Conservation (phyloP, 2,888 invertebrate genomes). For the Andrena flavipes region DNA sequence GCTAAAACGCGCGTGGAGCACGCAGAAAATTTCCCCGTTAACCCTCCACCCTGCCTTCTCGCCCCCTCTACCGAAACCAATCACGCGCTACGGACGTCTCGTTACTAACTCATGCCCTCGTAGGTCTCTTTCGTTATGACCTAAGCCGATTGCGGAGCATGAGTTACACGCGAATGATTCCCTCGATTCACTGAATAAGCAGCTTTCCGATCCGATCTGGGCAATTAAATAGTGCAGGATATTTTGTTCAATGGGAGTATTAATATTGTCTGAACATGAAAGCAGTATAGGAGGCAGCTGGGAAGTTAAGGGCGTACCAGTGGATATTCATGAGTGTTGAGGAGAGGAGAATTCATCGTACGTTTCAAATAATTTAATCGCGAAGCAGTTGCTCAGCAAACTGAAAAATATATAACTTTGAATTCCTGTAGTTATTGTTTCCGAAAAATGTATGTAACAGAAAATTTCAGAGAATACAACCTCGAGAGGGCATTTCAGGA, state of each 20-base stretch:
- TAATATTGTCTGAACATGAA: neutral
- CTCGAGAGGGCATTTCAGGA: no score
- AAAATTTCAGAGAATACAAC: neutral
- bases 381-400: no score
- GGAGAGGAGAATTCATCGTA: no score
- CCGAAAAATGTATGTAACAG: no score
- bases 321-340: no score
- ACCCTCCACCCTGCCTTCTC: neutral
- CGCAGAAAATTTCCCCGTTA: constrained; percentile 38
- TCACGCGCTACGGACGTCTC: constrained; percentile 26
- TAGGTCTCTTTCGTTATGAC: constrained; percentile 37
- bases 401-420: no score
- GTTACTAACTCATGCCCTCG: constrained; percentile 40
- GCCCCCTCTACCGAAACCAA: constrained; percentile 10
- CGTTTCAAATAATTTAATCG: no score
- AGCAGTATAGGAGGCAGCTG: neutral
- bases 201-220: constrained; percentile 36
- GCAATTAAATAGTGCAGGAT: constrained; percentile 33
- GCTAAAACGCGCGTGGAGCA: constrained; percentile 23
- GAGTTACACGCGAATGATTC: constrained; percentile 32
- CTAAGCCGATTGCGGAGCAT: constrained; percentile 43
- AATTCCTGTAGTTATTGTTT: no score
- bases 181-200: constrained; percentile 32
- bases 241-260: neutral
- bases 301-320: neutral